Base-by-base conservation (phyloP, 2,113 vertebrate genomes). In the Sander lucioperca region DNA sequence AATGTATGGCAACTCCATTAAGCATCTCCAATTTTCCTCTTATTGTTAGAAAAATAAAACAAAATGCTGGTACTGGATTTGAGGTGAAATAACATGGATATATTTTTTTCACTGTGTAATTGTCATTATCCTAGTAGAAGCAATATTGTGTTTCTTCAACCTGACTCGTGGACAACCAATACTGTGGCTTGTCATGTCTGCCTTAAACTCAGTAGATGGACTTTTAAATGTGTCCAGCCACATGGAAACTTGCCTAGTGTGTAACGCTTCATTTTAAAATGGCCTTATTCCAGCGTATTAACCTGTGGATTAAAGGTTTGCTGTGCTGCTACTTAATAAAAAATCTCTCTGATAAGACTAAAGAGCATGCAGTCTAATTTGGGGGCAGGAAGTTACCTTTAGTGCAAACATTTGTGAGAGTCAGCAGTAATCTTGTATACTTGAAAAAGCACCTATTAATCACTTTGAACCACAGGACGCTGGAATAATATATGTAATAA, bases 141-240 rank as follows among this genome's bases (percentile, higher is more conserved):
- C 76, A 79, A 72, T 80, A 51, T 79, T 79, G 82, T 88, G 77
- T 88, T 81, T 62, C 79, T 85, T 80, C 69, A 59, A 72, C 72
- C 48, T 69, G 78, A 84, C 51, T 81, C 25, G 85, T 83, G 70
- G 73, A 76, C 67, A 63, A 74, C 64, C 67, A 53, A 66, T 36
- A 27, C 58, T 0, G 79, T 82, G 77, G 80, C 80, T 87, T 57
- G 56, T 87, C 80, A 82, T 79, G 86, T 87, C 74, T 83, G 86
- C 86, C 84, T 91, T 87, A 86, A 53, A 71, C 50, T 78, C 43
- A 74, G 59, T 62, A 79, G 70, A 68, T 19, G 57, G n/a, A 27
- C 10, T 10, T 14, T 25, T 72, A 6, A 76, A 57, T 18, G 65
- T 65, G 69, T 83, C 45, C 67, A 67, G 67, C 72, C 56, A 51